phyloP scores from a whole-genome alignment of 92 coral and sea anemone species.

The Virgularia gustaviana region DNA sequence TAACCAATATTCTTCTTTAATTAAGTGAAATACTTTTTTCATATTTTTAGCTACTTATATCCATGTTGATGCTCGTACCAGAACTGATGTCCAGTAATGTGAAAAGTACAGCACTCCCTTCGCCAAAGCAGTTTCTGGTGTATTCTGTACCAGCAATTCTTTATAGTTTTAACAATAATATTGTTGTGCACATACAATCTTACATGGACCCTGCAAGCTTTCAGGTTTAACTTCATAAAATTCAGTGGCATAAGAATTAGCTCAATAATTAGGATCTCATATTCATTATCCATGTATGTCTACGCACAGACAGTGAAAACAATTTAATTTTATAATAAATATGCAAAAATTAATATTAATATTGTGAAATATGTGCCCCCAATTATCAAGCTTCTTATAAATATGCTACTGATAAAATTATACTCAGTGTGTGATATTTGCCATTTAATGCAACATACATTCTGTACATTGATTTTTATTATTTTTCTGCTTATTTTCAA shows the following conservation, averaged over 20 bases:
- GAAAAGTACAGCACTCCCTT: conserved; percentile 1
- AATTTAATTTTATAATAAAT: too few species aligned
- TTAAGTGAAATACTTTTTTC: conserved; percentile 1
- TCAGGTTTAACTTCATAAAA: conserved; percentile 52
- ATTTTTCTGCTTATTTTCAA: not conserved
- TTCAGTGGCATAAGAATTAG: too few species aligned
- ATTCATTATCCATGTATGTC: too few species aligned
- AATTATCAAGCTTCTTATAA: not conserved
- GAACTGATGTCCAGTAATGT: conserved; percentile 48
- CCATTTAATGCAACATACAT: not conserved
- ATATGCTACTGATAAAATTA: not conserved
- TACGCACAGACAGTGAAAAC: too few species aligned
- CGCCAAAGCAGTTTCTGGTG: conserved; percentile 55
- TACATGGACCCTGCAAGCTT: conserved; percentile 89
- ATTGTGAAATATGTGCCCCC: not conserved
- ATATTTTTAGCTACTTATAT: conserved; percentile 63
- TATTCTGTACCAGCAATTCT: conserved; percentile 77
- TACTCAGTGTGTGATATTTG: not conserved
- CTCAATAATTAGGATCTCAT: too few species aligned
- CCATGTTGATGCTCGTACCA: conserved; percentile 63
- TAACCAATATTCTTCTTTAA: not conserved
- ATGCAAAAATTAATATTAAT: not conserved
- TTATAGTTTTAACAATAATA: conserved; percentile 70
- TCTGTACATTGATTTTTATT: not conserved
- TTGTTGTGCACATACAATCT: conserved; percentile 74